phyloP scores from a whole-genome alignment of 1,140 invertebrate species.

The Drusus annulatus region DNA sequence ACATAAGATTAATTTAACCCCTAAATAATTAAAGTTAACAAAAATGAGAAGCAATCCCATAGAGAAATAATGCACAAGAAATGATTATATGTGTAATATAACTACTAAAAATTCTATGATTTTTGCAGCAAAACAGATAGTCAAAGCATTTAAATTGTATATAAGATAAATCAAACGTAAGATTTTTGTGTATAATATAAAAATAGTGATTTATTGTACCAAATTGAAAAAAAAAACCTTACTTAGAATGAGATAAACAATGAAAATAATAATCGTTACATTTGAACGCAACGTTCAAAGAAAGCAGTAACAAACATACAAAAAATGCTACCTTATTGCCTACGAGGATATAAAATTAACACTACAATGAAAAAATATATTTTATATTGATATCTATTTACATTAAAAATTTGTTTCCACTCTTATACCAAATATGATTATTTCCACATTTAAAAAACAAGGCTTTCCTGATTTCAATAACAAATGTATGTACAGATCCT shows the following conservation, averaged over 20 bases:
- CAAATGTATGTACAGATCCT: constrained; percentile 6
- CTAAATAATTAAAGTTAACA: too few species aligned
- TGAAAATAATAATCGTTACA: not conserved
- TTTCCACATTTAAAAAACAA: not conserved
- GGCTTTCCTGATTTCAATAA: not conserved
- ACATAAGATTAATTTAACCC: too few species aligned
- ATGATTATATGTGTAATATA: too few species aligned
- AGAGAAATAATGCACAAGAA: too few species aligned
- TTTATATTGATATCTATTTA: constrained; percentile 16
- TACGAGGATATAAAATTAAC: constrained; percentile 23
- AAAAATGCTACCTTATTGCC: constrained; percentile 3
- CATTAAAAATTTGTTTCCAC: constrained; percentile 13
- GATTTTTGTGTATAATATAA: not conserved
- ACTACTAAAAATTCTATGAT: too few species aligned
- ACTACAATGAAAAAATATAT: constrained; percentile 30
- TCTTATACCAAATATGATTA: not conserved
- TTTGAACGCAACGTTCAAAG: constrained; percentile 2
- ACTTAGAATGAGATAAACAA: constrained; percentile 29
- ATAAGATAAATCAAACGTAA: not conserved
- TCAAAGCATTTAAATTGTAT: too few species aligned
- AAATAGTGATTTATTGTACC: constrained; percentile 8
- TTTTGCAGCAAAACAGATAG: too few species aligned
- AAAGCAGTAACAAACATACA: constrained; percentile 1
- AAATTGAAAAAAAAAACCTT: not conserved
- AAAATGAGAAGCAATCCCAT: too few species aligned